Base-by-base conservation (phyloP, 2,113 vertebrate species). In the Laticauda colubrina region DNA sequence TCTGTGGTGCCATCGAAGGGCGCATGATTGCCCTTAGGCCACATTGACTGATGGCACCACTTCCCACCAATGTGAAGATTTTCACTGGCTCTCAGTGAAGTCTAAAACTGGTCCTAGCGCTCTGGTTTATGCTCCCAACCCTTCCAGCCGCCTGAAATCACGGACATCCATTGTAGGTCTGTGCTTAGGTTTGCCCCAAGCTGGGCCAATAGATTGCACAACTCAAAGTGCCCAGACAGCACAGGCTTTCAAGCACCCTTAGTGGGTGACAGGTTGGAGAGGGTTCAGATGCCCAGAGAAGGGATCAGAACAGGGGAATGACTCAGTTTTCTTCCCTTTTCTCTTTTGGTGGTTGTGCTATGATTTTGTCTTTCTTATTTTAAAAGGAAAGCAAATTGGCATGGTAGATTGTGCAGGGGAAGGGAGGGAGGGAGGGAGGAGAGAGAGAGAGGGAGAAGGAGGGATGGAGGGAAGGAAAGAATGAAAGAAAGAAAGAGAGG, bases 361-460 rank as follows among this genome's bases (percentile, higher is more conserved):
- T 15, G 12, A 3, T 69, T 69, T n/a, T n/a, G 11, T 69, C 11
- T 69, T 69, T 69, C 64, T n/a, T 69, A 4, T 15, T n/a, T 69
- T 69, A 69, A 69, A 57, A 69, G 64, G 64, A 34, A 69, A 69
- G 29, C 29, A 75, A 34, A 75, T 34, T n/a, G 64, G 29, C 12
- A 34, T 15, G 64, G 5, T n/a, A 69, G 4, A 5, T 29, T 64
- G 26, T 64, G 64, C 29, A 69, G 64, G 29, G 26, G 48, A 9
- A 51, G 48, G 48, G 48, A 51, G 48, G 48, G 48, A 45, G 45
- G 45, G 45, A 51, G 48, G 48, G 48, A 51, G 45, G 48, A 4
- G 24, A 26, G 24, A 29, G 3, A 11, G 1, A 29, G 24, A 0
- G 1, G n/a, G 10, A 12, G 12, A 5, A 10, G 29, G 11, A n/a